These are phyloP conservation scores for Penaeus vannamei DNA, from an alignment of 1,140 invertebrate species.

Conservation along the genomic window DNA sequence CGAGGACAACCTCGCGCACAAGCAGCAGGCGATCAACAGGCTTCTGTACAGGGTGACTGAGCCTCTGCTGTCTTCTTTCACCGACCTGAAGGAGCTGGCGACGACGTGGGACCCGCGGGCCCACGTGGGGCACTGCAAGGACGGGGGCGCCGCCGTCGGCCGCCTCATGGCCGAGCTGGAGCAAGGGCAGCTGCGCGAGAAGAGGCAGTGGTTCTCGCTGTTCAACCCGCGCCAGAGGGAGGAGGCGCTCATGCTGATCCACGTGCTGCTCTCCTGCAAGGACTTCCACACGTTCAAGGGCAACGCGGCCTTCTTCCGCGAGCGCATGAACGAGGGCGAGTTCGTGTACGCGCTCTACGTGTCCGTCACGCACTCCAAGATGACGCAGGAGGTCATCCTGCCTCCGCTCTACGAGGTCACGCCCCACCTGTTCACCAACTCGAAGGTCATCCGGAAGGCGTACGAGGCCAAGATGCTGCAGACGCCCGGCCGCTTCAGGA, in stretches of 20 bases:
- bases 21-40: conserved; percentile 57
- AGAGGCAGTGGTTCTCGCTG: conserved; percentile 63
- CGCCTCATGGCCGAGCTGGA: conserved; percentile 54
- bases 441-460: conserved; percentile 69
- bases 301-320: conserved; percentile 63
- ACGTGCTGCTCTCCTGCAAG: conserved; percentile 53
- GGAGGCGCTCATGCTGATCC: conserved; percentile 62
- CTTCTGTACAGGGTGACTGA: conserved; percentile 48
- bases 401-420: conserved; percentile 73
- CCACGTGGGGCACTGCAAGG: conserved; percentile 32
- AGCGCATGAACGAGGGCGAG: conserved; percentile 69
- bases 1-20: conserved; percentile 42
- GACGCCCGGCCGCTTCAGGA: conserved; percentile 68
- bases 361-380: conserved; percentile 65
- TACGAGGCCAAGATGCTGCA: conserved; percentile 71
- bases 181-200: conserved; percentile 19
- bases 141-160: conserved; percentile 55
- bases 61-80: conserved; percentile 32
- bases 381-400: conserved; percentile 69
- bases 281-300: conserved; percentile 57
- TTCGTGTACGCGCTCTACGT: conserved; percentile 68
- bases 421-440: conserved; percentile 71
- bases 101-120: conserved; percentile 37
- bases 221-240: conserved; percentile 63
- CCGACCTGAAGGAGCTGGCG: conserved; percentile 41